Conservation (phyloP, 2,888 invertebrate genomes). For the Halictus ligatus region DNA sequence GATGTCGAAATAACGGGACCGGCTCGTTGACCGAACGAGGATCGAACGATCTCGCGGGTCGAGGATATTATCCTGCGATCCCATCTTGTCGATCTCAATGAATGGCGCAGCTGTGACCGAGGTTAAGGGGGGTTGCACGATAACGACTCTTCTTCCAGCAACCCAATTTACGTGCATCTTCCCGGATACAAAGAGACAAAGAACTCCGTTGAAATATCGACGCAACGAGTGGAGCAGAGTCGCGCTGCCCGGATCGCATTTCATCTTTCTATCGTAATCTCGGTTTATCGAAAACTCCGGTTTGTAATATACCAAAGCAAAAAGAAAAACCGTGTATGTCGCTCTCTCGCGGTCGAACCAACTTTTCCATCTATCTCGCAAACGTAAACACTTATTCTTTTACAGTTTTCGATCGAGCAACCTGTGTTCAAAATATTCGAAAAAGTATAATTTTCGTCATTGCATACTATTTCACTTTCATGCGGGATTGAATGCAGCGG, state of each 20-base stretch:
- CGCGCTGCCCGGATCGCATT: not conserved
- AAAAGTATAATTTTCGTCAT: too few relatives aligned
- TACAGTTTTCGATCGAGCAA: too few relatives aligned
- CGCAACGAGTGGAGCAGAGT: not conserved
- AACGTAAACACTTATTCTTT: too few relatives aligned
- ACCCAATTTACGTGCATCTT: constrained; percentile 6
- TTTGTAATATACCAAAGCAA: not conserved
- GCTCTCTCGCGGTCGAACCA: not conserved
- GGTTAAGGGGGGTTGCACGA: not conserved
- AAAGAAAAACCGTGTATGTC: too few relatives aligned
- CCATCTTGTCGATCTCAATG: constrained; percentile 6
- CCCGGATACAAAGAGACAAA: constrained; percentile 2
- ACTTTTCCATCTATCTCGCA: not conserved
- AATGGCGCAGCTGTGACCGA: constrained; percentile 9
- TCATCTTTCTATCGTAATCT: not conserved
- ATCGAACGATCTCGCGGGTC: constrained; percentile 8
- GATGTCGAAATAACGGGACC: not conserved
- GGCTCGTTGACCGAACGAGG: constrained; percentile 10
- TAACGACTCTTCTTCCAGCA: constrained; percentile 5
- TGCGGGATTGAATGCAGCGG: too few relatives aligned
- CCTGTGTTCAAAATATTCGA: too few relatives aligned
- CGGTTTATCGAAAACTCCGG: not conserved
- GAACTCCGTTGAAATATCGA: not conserved
- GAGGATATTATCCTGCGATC: constrained; percentile 7
- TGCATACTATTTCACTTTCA: too few relatives aligned